Conservation (phyloP, 2,888 invertebrate genomes). For the Sycophila texana region DNA sequence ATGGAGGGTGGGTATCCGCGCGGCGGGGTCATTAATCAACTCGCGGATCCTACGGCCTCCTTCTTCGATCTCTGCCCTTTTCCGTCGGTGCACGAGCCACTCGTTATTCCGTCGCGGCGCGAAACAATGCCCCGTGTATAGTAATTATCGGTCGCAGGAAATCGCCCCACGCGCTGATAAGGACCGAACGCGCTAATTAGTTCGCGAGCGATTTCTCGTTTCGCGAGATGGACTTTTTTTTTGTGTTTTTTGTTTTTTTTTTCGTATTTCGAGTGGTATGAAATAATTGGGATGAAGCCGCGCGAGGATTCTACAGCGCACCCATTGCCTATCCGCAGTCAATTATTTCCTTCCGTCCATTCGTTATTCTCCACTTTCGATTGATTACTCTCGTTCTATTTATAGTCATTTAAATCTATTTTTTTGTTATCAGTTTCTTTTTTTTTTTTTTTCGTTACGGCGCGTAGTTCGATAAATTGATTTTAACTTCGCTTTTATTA, state of each 20-base stretch:
- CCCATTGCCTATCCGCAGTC: too few relatives aligned
- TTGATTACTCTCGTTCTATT: too few relatives aligned
- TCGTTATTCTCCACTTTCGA: too few relatives aligned
- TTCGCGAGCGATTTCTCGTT: conserved; percentile 2
- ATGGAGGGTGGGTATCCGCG: background rate
- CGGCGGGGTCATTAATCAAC: conserved; percentile 8
- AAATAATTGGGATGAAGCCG: conserved; percentile 26
- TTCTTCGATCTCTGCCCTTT: background rate
- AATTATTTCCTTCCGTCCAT: too few relatives aligned
- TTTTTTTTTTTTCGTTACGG: too few relatives aligned
- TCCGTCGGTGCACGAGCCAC: background rate
- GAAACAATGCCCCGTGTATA: conserved; percentile 3
- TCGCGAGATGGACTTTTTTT: background rate
- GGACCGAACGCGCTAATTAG: conserved; percentile 19
- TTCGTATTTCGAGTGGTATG: background rate
- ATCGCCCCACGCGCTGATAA: conserved; percentile 16
- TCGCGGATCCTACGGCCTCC: background rate
- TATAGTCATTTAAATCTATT: too few relatives aligned
- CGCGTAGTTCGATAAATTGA: too few relatives aligned
- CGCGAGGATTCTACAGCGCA: background rate
- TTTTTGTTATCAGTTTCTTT: too few relatives aligned
- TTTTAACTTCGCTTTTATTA: too few relatives aligned
- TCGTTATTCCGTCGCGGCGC: conserved; percentile 16
- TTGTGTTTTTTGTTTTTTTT: background rate
- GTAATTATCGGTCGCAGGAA: conserved; percentile 19